Evolutionary conservation across 2,888 invertebrate genomes (phyloP).

Genomic region (Hyalella azteca): DNA sequence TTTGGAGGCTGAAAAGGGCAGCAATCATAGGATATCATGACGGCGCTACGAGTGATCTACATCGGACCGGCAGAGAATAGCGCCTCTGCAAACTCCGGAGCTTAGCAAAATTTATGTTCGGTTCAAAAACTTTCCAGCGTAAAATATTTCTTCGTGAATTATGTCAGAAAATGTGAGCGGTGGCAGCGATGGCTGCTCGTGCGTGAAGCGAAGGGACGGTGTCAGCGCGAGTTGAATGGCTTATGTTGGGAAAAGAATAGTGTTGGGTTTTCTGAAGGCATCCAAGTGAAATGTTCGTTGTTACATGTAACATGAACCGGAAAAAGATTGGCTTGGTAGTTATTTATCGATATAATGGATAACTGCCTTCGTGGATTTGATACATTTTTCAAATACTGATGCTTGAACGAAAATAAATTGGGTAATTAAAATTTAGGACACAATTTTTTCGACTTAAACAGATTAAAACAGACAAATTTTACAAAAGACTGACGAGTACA

Average conservation of each 20-base stretch:
- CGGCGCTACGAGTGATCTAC: neutral
- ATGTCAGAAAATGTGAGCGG: slow-evolving; percentile 21
- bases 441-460: too few relatives aligned
- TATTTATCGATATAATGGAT: too few relatives aligned
- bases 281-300: too few relatives aligned
- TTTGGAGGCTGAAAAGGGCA: neutral
- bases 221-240: neutral
- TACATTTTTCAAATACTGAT: too few relatives aligned
- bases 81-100: neutral
- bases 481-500: too few relatives aligned
- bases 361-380: too few relatives aligned
- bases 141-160: slow-evolving; percentile 28
- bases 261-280: too few relatives aligned
- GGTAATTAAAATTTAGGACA: too few relatives aligned
- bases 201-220: neutral
- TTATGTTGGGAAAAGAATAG: neutral
- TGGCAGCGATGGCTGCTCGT: neutral
- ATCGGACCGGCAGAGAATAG: neutral
- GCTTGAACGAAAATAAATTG: too few relatives aligned
- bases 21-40: slow-evolving; percentile 10
- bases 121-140: neutral
- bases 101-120: slow-evolving; percentile 17
- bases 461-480: too few relatives aligned
- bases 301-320: too few relatives aligned
- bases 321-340: too few relatives aligned